Conservation (phyloP, 2,113 vertebrate genomes). For the Piaya cayana region DNA sequence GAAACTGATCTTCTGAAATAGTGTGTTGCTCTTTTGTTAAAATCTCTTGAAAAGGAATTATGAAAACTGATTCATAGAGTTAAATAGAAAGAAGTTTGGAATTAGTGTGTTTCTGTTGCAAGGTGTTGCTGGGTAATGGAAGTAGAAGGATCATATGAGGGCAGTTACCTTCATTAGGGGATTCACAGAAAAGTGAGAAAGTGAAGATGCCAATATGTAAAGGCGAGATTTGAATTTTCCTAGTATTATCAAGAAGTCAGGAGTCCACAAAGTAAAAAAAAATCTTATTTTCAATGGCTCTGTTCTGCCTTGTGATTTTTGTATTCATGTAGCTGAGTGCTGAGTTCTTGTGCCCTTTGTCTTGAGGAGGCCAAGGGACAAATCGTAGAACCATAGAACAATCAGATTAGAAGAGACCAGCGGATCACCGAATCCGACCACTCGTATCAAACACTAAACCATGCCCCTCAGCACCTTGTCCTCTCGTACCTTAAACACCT, state of each 20-base stretch:
- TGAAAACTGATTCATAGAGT: not conserved
- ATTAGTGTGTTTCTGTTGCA: not conserved
- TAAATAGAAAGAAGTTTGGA: not conserved
- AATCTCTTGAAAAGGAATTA: not conserved
- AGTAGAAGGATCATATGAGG: not conserved
- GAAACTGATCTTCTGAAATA: not conserved
- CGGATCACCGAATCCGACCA: no score
- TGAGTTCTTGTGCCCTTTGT: not conserved
- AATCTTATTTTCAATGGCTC: not conserved
- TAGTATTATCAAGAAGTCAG: not conserved
- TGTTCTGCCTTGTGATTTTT: not conserved
- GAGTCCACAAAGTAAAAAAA: not conserved
- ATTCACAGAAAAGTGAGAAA: not conserved
- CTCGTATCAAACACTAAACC: no score
- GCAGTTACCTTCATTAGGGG: not conserved
- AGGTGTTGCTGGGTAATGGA: not conserved
- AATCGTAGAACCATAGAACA: no score
- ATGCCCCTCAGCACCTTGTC: no score
- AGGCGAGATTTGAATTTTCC: not conserved
- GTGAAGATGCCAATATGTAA: not conserved
- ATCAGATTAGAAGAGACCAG: no score
- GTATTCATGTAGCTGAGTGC: accelerated
- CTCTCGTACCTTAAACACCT: no score
- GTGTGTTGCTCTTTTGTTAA: not conserved
- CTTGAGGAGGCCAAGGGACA: not conserved